Evolutionary conservation across 2,113 vertebrate species (phyloP).

Genomic region (Andinoacara biseriatus): DNA sequence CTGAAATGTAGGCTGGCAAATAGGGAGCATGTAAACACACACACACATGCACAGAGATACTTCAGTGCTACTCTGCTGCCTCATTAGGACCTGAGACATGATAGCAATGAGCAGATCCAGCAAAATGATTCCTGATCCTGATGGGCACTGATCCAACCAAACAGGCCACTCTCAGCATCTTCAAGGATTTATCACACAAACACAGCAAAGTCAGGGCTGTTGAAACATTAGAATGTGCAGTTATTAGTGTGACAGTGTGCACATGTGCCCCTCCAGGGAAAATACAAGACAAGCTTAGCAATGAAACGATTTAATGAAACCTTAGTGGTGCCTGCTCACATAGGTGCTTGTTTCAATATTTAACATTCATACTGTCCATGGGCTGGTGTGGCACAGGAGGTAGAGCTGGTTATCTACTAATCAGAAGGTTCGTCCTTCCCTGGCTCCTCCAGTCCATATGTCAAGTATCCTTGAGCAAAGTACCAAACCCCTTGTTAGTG

Average conservation of each 20-base stretch:
- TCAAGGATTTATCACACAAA: slow-evolving; percentile 50
- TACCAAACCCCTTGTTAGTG: too few species aligned
- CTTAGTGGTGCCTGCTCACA: slow-evolving; percentile 24
- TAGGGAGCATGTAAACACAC: background rate
- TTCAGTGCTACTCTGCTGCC: slow-evolving; percentile 44
- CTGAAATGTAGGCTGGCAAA: slow-evolving; percentile 27
- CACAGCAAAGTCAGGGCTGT: slow-evolving; percentile 6
- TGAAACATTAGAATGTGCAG: slow-evolving; percentile 43
- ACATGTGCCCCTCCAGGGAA: slow-evolving; percentile 18
- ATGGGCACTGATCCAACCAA: slow-evolving; percentile 72
- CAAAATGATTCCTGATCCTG: slow-evolving; percentile 71
- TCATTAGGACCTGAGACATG: slow-evolving; percentile 58
- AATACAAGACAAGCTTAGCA: slow-evolving; percentile 54
- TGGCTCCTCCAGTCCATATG: background rate
- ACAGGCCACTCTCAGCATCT: slow-evolving; percentile 66
- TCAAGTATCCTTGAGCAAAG: background rate
- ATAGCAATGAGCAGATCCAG: slow-evolving; percentile 51
- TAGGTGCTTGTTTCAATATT: slow-evolving; percentile 38
- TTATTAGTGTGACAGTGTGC: slow-evolving; percentile 40
- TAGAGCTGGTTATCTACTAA: background rate
- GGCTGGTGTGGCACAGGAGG: background rate
- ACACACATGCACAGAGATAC: background rate
- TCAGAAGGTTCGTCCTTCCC: too few species aligned
- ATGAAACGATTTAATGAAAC: slow-evolving; percentile 44
- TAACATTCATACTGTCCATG: slow-evolving; percentile 13